Evolutionary conservation across 2,113 vertebrate genomes (phyloP).

Genomic region (Cyanistes caeruleus): DNA sequence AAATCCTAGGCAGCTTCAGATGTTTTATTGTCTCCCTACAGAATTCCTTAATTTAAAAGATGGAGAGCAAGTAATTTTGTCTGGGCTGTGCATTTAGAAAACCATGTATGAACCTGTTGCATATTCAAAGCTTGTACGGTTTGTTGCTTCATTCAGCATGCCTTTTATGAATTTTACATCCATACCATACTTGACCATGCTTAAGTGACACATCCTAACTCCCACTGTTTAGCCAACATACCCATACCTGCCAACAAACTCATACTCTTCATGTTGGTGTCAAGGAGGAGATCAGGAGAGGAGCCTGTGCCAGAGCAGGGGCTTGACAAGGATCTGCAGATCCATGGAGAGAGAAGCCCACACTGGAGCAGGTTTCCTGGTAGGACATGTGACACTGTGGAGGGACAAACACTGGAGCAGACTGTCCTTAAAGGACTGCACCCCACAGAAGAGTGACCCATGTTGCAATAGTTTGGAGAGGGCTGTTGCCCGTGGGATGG

Average conservation of each 20-base stretch:
- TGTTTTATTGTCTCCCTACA: not conserved
- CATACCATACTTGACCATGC: not conserved
- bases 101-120: not conserved
- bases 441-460: accelerated
- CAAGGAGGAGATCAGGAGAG: not conserved
- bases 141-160: not conserved
- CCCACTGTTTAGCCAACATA: not conserved
- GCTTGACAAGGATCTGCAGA: not conserved
- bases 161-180: not conserved
- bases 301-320: not conserved
- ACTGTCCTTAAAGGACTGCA: not conserved
- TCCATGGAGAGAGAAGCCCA: not conserved
- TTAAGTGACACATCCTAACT: not conserved
- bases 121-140: not conserved
- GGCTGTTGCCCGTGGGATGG: not conserved
- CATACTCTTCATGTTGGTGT: not conserved
- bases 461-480: accelerated
- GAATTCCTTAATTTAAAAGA: not conserved
- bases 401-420: accelerated
- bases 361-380: not conserved
- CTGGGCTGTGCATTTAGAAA: not conserved
- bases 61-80: not conserved
- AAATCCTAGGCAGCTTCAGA: not conserved
- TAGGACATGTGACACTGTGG: not conserved
- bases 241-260: not conserved